These are phyloP conservation scores for Bemisia tabaci DNA, from an alignment of 1,140 invertebrate genomes.

Conservation along the genomic window DNA sequence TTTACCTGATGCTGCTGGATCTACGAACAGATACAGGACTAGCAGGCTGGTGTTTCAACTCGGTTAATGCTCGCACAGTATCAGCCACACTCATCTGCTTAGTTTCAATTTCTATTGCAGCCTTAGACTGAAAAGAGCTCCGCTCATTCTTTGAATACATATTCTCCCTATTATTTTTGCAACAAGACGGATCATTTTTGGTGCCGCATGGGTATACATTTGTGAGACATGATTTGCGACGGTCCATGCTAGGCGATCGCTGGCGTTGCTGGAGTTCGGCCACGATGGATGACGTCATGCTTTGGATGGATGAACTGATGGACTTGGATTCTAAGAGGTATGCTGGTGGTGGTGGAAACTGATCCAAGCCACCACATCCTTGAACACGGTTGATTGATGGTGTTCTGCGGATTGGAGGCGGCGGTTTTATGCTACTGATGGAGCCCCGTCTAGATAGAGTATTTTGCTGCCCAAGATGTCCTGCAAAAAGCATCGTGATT, in stretches of 20 bases:
- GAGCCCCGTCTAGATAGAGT: constrained; percentile 41
- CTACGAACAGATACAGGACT: constrained; percentile 58
- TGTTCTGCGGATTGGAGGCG: constrained; percentile 70
- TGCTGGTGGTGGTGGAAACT: constrained; percentile 68
- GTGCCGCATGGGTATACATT: neutral
- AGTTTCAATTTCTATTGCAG: neutral
- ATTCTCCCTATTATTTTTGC: neutral
- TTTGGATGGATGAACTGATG: constrained; percentile 13
- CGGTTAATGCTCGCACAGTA: constrained; percentile 69
- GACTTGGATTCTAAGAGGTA: constrained; percentile 42
- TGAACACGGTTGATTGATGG: constrained; percentile 47
- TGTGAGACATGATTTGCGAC: neutral
- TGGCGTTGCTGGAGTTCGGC: constrained; percentile 20
- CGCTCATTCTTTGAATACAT: neutral
- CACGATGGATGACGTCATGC: constrained; percentile 14
- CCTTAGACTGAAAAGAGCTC: neutral
- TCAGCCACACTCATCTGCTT: constrained; percentile 53
- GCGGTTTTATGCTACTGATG: constrained; percentile 52
- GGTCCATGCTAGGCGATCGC: constrained; percentile 1
- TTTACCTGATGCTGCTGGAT: constrained; percentile 30
- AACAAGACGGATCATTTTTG: neutral
- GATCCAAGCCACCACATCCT: constrained; percentile 36
- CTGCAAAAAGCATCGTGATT: too few relatives aligned
- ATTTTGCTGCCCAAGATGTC: neutral
- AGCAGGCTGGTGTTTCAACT: constrained; percentile 69